Evolutionary conservation across 2,888 invertebrate species (phyloP).

Genomic region (Branchipolynoe longqiensis): DNA sequence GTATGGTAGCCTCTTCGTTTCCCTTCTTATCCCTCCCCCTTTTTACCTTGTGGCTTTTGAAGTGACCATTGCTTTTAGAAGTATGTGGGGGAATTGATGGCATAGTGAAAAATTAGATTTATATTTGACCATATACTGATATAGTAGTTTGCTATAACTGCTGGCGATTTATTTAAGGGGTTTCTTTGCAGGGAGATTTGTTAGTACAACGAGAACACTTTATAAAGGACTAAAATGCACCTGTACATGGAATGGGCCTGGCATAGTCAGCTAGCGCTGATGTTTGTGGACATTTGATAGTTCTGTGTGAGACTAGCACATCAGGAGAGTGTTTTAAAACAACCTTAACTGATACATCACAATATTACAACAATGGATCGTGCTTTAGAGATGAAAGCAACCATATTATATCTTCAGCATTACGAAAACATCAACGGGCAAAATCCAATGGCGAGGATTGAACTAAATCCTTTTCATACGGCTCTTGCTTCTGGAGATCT

Average conservation of each 20-base stretch:
- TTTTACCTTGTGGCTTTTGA: no score
- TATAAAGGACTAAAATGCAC: no score
- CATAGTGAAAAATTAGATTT: not conserved
- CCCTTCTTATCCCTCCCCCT: no score
- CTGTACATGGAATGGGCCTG: no score
- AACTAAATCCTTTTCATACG: slow-evolving; percentile 33
- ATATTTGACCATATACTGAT: not conserved
- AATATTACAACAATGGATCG: not conserved
- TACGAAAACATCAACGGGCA: not conserved
- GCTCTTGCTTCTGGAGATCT: not conserved
- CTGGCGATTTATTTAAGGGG: not conserved
- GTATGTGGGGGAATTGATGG: no score
- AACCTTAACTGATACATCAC: no score
- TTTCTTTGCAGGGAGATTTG: not conserved
- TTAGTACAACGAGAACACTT: not conserved
- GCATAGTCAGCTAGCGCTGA: no score
- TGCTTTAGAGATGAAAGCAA: not conserved
- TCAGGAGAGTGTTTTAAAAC: no score
- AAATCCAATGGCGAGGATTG: not conserved
- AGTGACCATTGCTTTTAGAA: no score
- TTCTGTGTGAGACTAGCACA: no score
- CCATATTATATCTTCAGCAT: not conserved
- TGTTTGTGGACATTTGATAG: no score
- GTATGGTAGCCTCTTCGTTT: no score
- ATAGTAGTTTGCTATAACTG: not conserved